Evolutionary conservation across 2,888 invertebrate species (phyloP), one percentile per base, ranked within the genome.

Genomic region (Drosophila falleni): DNA sequence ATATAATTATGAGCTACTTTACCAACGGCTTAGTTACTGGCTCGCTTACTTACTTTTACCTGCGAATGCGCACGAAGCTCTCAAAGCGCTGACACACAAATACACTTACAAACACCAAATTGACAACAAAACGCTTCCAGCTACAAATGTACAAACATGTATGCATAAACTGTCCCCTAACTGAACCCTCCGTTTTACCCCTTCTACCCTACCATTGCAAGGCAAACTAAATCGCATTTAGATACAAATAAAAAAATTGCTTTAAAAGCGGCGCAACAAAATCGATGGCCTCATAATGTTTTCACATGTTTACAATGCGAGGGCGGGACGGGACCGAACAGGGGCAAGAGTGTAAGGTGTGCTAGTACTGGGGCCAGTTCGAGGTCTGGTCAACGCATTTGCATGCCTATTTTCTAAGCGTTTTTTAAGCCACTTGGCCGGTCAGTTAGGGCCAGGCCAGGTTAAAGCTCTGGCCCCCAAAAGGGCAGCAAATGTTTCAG

Each of bases 201-300:
- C 42, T 11, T 16, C 5, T 35, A 23, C 9, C 11, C 16, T 23
- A 15, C 15, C 15, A 58, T 51, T 61, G 56, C 71, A 65, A 61
- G 60, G 47, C 74, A 61, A 74, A 69, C 78, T 66, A 89, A 89
- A 80, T 87, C 88, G 82, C 78, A 70, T 89, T 81, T 80, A 78
- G 82, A 76, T 72, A 69, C 72, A 71, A 81, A 75, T 68, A 35
- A 37, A 61, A 13, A 66, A 77, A 81, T 74, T 74, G 72, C 72
- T 73, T 80, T 35, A 65, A 69, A 73, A 75, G 66, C 65, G 69
- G 59, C 66, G 56, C 78, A 66, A 74, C 74, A 84, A 81, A 88
- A 90, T 89, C 89, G 89, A 89, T 89, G 90, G 86, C 89, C 89
- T 88, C 89, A 89, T 90, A 90, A 83, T 79, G 71, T 62, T 60